Evolutionary conservation across 2,888 invertebrate genomes (phyloP).

Genomic region (Gari tellinella): DNA sequence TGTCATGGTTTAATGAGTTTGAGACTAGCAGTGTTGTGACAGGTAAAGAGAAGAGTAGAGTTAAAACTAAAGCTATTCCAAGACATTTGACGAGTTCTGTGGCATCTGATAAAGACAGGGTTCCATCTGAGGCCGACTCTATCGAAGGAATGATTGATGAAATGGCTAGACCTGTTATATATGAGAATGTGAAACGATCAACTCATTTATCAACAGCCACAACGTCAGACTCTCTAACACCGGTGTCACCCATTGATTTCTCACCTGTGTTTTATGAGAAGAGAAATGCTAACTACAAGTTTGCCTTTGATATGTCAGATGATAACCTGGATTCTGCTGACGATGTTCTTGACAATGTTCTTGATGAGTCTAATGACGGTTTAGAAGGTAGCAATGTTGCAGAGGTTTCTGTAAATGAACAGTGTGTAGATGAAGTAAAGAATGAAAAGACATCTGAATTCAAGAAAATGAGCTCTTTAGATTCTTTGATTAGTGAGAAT

Average conservation of each 20-base stretch:
- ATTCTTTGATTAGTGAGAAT: conserved; percentile 11
- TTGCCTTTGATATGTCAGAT: conserved; percentile 15
- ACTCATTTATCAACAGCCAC: no score
- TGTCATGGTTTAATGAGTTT: conserved; percentile 45
- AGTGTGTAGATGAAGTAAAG: no score
- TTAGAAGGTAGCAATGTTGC: no score
- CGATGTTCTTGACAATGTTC: conserved; percentile 35
- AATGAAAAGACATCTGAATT: not conserved
- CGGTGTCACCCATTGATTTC: conserved; percentile 30
- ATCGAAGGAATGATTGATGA: conserved; percentile 54
- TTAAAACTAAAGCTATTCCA: conserved; percentile 12
- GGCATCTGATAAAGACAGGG: conserved; percentile 16
- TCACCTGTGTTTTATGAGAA: conserved; percentile 25
- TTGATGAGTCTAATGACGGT: conserved; percentile 4
- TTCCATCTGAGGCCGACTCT: conserved; percentile 47
- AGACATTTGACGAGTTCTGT: conserved; percentile 33
- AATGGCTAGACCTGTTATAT: conserved; percentile 32
- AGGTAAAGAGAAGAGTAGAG: not conserved
- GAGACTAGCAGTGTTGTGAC: not conserved
- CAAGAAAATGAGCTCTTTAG: conserved; percentile 22
- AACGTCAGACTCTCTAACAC: not conserved
- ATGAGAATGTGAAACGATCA: not conserved
- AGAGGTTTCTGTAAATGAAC: no score
- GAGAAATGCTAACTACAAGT: conserved; percentile 33
- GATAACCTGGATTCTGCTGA: conserved; percentile 24